These are phyloP conservation scores for Callipepla californica DNA, from an alignment of 2,113 vertebrate genomes.

Conservation along the genomic window DNA sequence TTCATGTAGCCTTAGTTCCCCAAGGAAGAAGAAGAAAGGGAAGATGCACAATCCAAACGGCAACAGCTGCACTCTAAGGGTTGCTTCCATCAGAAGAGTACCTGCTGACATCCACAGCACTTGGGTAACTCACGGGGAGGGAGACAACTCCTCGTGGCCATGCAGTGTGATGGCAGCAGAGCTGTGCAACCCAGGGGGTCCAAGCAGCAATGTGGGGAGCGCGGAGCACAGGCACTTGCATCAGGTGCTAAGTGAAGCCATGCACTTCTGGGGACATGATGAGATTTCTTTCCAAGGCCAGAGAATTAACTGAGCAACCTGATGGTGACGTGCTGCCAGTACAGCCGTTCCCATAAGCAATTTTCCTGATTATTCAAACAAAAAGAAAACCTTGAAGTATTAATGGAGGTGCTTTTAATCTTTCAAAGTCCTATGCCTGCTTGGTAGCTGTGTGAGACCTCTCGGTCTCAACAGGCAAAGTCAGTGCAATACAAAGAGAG, in stretches of 20 bases:
- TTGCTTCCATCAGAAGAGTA: neutral
- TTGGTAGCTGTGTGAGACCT: neutral
- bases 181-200: neutral
- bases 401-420: neutral
- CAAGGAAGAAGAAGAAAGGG: neutral
- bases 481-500: neutral
- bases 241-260: neutral
- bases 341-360: neutral
- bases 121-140: neutral
- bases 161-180: neutral
- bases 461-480: neutral
- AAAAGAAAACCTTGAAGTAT: conserved; percentile 8
- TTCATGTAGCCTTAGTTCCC: neutral
- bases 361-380: neutral
- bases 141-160: neutral
- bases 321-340: neutral
- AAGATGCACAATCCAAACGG: neutral
- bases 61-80: neutral
- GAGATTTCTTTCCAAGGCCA: neutral
- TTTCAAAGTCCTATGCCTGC: neutral
- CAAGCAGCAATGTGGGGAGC: neutral
- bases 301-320: neutral
- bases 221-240: neutral
- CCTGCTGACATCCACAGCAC: neutral
- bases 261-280: neutral